Evolutionary conservation across 2,113 vertebrate genomes (phyloP).

Genomic region (Crypturellus undulatus): DNA sequence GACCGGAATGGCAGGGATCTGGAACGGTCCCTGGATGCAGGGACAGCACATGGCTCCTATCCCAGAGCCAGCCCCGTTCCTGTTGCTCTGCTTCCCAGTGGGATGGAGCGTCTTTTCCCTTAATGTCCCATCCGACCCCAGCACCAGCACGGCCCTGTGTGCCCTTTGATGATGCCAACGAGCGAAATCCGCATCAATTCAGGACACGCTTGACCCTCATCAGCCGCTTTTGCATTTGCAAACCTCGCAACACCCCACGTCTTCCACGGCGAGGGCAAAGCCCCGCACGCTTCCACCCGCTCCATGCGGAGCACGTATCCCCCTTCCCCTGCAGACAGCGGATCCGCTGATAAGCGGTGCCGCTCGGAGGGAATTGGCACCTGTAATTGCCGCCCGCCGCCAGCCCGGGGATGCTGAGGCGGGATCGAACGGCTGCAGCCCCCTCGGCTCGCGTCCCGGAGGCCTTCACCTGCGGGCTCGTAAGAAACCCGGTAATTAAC

Average conservation of each 20-base stretch:
- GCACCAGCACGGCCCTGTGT: too few species aligned
- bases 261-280: neutral
- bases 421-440: neutral
- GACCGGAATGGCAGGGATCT: too few species aligned
- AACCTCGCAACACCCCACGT: accelerated
- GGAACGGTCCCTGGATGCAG: too few species aligned
- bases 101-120: too few species aligned
- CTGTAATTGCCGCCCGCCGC: neutral
- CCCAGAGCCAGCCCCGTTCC: too few species aligned
- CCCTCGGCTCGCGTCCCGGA: neutral
- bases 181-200: too few species aligned
- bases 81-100: too few species aligned
- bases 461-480: too few species aligned
- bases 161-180: too few species aligned
- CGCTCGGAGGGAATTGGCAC: neutral
- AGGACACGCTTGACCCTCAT: neutral
- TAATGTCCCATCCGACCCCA: too few species aligned
- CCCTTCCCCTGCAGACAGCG: neutral
- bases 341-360: neutral
- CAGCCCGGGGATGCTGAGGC: neutral
- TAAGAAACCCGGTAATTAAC: neutral
- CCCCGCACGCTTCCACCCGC: neutral
- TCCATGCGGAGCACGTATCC: neutral
- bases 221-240: neutral
- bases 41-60: too few species aligned